Evolutionary conservation across 2,113 vertebrate genomes (phyloP).

Genomic region (Narcine bancroftii): DNA sequence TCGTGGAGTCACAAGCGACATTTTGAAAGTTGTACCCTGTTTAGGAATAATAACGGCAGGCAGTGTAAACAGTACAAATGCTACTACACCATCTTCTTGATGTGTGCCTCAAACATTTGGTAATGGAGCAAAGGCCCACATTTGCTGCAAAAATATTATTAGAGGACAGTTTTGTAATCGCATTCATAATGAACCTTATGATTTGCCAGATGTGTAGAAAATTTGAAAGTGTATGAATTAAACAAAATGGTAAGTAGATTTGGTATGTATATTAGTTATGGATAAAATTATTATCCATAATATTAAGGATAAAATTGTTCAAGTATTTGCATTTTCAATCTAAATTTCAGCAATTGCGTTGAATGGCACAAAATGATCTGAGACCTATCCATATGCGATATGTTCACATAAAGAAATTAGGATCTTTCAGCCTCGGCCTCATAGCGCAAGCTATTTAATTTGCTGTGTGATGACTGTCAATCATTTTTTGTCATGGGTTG

Average conservation of each 20-base stretch:
- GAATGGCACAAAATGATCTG: background rate
- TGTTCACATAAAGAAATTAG: background rate
- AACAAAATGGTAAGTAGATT: background rate
- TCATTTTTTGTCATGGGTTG: background rate
- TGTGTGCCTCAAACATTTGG: background rate
- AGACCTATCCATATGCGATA: background rate
- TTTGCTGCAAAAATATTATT: background rate
- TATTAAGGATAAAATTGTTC: background rate
- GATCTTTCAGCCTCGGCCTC: background rate
- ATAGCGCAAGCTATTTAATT: background rate
- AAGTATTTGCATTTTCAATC: background rate
- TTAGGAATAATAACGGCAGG: background rate
- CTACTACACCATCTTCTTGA: background rate
- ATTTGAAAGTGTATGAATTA: background rate
- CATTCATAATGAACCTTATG: background rate
- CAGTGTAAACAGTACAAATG: background rate
- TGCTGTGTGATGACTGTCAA: background rate
- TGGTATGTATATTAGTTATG: too few species aligned
- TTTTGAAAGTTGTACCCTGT: background rate
- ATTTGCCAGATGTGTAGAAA: background rate
- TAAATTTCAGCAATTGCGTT: background rate
- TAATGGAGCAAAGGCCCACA: background rate
- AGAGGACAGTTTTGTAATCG: background rate
- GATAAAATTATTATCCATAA: background rate
- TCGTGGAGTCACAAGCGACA: background rate